phyloP scores from a whole-genome alignment of 2,113 vertebrate species.

The Pan troglodytes region NHGRI_mPanTro3-v2.1_pri NC_072398.2:150845001-150845500 shows the following conservation, averaged over 20 bases:
- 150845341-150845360: neutral
- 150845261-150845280: neutral
- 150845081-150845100: neutral
- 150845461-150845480: conserved; percentile 60
- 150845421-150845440: conserved; percentile 52
- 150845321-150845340: neutral
- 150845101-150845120: neutral
- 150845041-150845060: neutral
- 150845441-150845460: conserved; percentile 60
- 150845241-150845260: neutral
- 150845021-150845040: neutral
- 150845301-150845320: neutral
- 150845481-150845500: conserved; percentile 73
- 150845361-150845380: conserved; percentile 68
- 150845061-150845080: neutral
- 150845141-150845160: neutral
- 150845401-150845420: conserved; percentile 70
- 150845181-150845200: neutral
- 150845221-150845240: neutral
- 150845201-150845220: neutral
- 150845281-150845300: neutral
- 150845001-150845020: neutral
- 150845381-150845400: conserved; percentile 71
- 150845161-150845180: neutral
- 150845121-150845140: neutral